Conservation (phyloP, 2,113 vertebrate genomes). For the Gnathonemus longibarbis region DNA sequence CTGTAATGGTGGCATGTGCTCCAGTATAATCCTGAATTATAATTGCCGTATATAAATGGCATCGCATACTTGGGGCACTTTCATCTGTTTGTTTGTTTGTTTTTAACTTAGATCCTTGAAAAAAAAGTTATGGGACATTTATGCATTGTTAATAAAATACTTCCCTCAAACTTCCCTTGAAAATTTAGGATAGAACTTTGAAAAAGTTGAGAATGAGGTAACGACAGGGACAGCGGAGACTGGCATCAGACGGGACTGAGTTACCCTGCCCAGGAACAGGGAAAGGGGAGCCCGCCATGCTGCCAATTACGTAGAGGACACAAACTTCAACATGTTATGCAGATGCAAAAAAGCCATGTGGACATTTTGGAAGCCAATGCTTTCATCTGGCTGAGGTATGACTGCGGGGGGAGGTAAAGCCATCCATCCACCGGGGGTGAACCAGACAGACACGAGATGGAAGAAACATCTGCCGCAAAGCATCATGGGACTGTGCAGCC, state of each 20-base stretch:
- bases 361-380: conserved; percentile 26
- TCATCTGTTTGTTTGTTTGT: neutral
- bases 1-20: neutral
- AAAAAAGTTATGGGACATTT: neutral
- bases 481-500: neutral
- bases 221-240: neutral
- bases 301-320: neutral
- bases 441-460: neutral
- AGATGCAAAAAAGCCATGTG: conserved; percentile 13
- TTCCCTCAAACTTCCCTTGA: neutral
- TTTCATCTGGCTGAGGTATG: neutral
- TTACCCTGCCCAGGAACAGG: neutral
- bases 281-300: neutral
- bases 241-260: neutral
- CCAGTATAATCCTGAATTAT: neutral
- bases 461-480: neutral
- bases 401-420: neutral
- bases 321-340: neutral
- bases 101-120: neutral
- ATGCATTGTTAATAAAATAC: neutral
- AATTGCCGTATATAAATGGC: neutral
- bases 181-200: neutral
- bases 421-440: neutral
- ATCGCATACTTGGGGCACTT: neutral
- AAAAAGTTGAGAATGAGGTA: neutral